Percentiles rank a stretch among this genome's conserved stretches.
phyloP scores from a whole-genome alignment of 2,888 invertebrate genomes.

The Physocephala rufipes region DNA sequence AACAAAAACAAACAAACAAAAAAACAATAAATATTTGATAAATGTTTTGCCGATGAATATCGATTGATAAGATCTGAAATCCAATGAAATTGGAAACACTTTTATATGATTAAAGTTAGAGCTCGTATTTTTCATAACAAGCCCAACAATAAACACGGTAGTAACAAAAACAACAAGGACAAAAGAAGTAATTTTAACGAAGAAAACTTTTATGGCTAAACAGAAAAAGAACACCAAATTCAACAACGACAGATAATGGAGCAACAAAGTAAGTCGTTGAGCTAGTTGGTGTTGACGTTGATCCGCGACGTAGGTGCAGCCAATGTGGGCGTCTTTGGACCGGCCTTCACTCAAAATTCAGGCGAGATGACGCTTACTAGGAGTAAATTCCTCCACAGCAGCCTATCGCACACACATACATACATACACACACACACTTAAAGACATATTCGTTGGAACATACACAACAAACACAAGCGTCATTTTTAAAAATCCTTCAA shows the following conservation, averaged over 20 bases:
- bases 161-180: background rate
- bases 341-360: conserved; percentile 9
- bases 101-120: too few species aligned
- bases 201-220: background rate
- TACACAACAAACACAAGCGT: conserved; percentile 19
- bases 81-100: too few species aligned
- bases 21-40: too few species aligned
- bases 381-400: conserved; percentile 21
- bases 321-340: conserved; percentile 23
- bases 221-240: background rate
- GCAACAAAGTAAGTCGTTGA: background rate
- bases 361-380: conserved; percentile 11
- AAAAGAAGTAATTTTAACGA: too few species aligned
- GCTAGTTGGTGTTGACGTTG: background rate
- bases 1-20: too few species aligned
- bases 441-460: too few species aligned
- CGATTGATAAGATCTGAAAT: too few species aligned
- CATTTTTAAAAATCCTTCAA: background rate
- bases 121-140: background rate
- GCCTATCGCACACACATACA: background rate
- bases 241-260: too few species aligned
- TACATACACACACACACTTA: background rate
- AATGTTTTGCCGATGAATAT: too few species aligned
- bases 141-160: too few species aligned
- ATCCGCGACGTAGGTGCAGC: background rate